Evolutionary conservation across 1,140 invertebrate species (phyloP).

Genomic region (Trichomalopsis sarcophagae): DNA sequence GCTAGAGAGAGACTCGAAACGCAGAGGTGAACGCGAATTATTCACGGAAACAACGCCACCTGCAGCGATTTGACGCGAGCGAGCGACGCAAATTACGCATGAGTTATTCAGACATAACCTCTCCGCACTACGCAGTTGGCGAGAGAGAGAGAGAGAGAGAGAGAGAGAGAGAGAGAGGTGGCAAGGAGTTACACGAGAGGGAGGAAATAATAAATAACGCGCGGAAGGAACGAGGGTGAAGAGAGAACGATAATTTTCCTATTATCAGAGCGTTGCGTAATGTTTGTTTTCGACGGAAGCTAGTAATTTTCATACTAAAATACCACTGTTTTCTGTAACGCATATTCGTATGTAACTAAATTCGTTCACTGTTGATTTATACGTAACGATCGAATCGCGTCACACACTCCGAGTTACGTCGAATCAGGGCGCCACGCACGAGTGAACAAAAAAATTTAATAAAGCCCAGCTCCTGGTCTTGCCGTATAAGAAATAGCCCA

Average conservation of each 20-base stretch:
- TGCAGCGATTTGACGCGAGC: constrained; percentile 52
- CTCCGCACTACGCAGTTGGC: neutral
- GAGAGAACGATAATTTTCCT: constrained; percentile 15
- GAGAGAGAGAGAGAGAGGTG: neutral
- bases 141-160: constrained; percentile 7
- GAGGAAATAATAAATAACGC: constrained; percentile 15
- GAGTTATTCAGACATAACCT: constrained; percentile 59
- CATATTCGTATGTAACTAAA: neutral
- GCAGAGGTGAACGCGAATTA: too few relatives aligned
- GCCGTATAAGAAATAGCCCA: neutral
- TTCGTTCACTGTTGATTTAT: too few relatives aligned
- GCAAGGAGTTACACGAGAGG: neutral
- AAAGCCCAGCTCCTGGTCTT: neutral
- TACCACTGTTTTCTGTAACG: too few relatives aligned
- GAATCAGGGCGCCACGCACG: too few relatives aligned
- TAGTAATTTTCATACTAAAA: too few relatives aligned
- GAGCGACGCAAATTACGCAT: constrained; percentile 52
- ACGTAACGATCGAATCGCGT: too few relatives aligned
- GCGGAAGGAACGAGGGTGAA: too few relatives aligned
- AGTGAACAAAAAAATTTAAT: neutral
- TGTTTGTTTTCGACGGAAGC: neutral
- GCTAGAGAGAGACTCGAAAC: too few relatives aligned
- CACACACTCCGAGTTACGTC: too few relatives aligned
- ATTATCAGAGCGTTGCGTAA: neutral
- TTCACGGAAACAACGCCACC: too few relatives aligned